Base-by-base conservation (phyloP, 2,113 vertebrate genomes). In the Gallinago paraguaiae region DNA sequence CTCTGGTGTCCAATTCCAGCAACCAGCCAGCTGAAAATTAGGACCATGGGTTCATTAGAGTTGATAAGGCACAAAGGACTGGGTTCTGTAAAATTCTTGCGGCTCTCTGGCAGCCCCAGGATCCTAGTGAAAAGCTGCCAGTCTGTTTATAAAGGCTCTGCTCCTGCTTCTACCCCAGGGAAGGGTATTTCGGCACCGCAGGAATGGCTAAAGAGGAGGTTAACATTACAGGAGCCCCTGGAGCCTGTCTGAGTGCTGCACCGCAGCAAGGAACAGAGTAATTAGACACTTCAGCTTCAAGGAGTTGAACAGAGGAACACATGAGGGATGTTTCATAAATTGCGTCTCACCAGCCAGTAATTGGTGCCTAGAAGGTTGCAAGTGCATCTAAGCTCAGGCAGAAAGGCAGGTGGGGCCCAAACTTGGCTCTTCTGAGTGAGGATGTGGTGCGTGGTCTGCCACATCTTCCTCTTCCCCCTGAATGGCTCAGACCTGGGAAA, bases 1-100 rank as follows among this genome's bases (percentile, higher is more conserved):
- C 89, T 39, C 89, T 82, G 65, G 65, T 60, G 65, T 6, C 69
- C 57, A 69, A 46, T 91, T 94, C 87, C 43, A 95, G 69, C 41
- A 43, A 39, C 35, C 16, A 70, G 22, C 17, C 64, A 46, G 35
- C 61, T 79, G 87, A 27, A 72, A 65, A 10, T 54, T 31, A 91
- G 53, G 57, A 78, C 33, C 74, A 68, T 0, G 1, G 60, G 27
- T 45, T 64, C 57, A 53, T 88, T 65, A 75, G 48, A 68, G 45
- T 43, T 60, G 90, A 68, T 72, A 82, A 82, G 60, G 37, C 84
- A 86, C 31, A 23, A 30, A 82, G 59, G 51, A 51, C 13, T 3
- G 4, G 35, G 53, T 50, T 12, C 37, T 51, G 37, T 88, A 81
- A 71, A 77, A 76, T 53, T 71, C 68, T 35, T 71, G 45, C 0